A percentile compares a stretch with the other conserved stretches of the same genome.
Conservation (phyloP, 2,888 invertebrate genomes). For the Napeogenes inachia region DNA sequence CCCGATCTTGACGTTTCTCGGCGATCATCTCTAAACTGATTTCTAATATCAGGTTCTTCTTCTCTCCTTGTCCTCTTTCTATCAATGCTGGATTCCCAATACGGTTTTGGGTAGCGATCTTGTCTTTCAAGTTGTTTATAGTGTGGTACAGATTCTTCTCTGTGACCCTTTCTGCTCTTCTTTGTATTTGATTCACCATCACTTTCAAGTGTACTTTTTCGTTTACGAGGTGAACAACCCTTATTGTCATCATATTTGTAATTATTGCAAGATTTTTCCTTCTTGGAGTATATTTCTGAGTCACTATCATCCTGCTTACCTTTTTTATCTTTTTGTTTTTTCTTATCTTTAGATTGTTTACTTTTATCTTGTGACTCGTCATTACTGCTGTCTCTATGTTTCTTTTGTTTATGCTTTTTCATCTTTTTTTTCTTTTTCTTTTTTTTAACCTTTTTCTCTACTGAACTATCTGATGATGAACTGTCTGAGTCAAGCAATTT, state of each 20-base stretch:
- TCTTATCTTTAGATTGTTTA: constrained; percentile 41
- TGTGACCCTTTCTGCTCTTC: constrained; percentile 15
- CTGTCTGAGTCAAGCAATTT: constrained; percentile 56
- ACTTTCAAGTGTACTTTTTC: constrained; percentile 31
- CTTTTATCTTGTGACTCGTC: constrained; percentile 32
- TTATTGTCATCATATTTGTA: constrained; percentile 25
- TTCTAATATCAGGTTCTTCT: constrained; percentile 4
- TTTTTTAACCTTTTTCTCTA: constrained; percentile 38
- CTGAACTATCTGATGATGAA: constrained; percentile 48
- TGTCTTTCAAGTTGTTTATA: constrained; percentile 16
- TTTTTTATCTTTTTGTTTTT: constrained; percentile 32
- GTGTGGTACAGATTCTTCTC: constrained; percentile 13
- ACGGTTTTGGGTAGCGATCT: constrained; percentile 14
- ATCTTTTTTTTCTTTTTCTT: constrained; percentile 52
- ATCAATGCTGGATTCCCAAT: constrained; percentile 30
- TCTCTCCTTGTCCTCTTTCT: constrained; percentile 30
- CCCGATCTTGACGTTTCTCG: constrained; percentile 30
- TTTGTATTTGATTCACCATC: constrained; percentile 35
- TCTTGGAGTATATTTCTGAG: constrained; percentile 8
- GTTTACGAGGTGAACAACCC: constrained; percentile 35
- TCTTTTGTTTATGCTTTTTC: constrained; percentile 45
- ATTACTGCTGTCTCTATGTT: constrained; percentile 16
- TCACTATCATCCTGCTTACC: constrained; percentile 13
- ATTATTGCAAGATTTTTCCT: constrained; percentile 5
- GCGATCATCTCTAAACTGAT: constrained; percentile 21